Base-by-base conservation (phyloP, 1,140 invertebrate genomes). In the Ruditapes philippinarum region DNA sequence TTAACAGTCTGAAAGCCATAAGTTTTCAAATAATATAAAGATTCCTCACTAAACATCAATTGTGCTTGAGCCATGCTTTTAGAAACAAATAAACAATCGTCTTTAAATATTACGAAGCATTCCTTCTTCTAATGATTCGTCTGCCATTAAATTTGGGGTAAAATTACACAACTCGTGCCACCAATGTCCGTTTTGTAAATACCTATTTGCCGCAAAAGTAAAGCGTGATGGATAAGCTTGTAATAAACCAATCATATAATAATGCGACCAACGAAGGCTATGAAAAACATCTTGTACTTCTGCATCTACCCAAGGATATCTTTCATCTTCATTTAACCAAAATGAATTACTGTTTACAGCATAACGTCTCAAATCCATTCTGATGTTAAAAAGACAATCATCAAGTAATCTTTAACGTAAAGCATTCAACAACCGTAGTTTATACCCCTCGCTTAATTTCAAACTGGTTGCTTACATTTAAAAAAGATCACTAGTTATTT, bases 31-130 rank as follows among this genome's bases (percentile, higher is more conserved):
- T 78, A 87, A 22, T 4, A 0, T 25, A 78, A 60, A 9, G 70
- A 78, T 22, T 76, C 73, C 22, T 87, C 73, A 25, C 42, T 57
- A 86, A 86, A 86, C 11, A 22, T 3, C 22, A 86, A 31, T 33
- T 86, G 65, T 25, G 84, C 84, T 62, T 87, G 84, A 38, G 84
- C 84, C 73, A 87, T 87, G 33, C 14, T 36, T 79, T n/a, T n/a
- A n/a, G n/a, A n/a, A n/a, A n/a, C n/a, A n/a, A n/a, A n/a, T n/a
- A n/a, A 65, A 9, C 5, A 9, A 65, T 31, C 5, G 5, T 2
- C 33, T 65, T 11, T 65, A 65, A 14, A 54, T 4, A 22, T 54
- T 11, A 54, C 22, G 19, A 4, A 14, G 12, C 11, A 4, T 54
- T 54, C 22, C 11, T 54, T 54, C 51, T 22, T 54, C 51, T 54